Percentiles rank a stretch among this genome's conserved stretches.
phyloP scores from a whole-genome alignment of 2,113 vertebrate species.

The Puntigrus tetrazona region DNA sequence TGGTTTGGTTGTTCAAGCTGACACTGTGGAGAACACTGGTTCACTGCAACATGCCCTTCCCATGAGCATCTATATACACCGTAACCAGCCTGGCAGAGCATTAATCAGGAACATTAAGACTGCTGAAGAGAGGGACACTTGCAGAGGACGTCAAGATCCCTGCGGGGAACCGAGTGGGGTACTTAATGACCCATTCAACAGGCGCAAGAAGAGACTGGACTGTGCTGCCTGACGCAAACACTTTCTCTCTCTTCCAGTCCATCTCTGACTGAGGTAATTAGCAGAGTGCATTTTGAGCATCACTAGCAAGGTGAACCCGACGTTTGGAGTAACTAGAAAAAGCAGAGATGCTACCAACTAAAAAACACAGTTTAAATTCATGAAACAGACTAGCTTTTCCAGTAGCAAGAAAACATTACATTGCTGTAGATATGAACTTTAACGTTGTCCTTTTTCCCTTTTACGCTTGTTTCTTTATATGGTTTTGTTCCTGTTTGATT shows the following conservation, averaged over 20 bases:
- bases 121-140: slow-evolving; percentile 23
- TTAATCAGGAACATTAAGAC: slow-evolving; percentile 48
- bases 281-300: slow-evolving; percentile 34
- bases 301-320: neutral
- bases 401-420: neutral
- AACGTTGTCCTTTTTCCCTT: too few species aligned
- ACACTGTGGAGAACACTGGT: neutral
- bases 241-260: neutral
- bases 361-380: neutral
- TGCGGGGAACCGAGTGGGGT: neutral
- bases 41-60: neutral
- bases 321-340: neutral
- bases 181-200: slow-evolving; percentile 42
- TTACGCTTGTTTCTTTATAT: too few species aligned
- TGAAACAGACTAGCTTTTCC: neutral
- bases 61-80: slow-evolving; percentile 33
- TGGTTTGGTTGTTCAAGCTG: neutral
- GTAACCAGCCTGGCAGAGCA: slow-evolving; percentile 36
- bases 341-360: neutral
- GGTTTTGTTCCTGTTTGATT: too few species aligned
- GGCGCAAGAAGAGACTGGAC: slow-evolving; percentile 22
- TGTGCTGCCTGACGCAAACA: neutral
- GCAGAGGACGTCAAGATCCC: slow-evolving; percentile 29
- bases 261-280: slow-evolving; percentile 39
- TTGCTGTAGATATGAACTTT: too few species aligned